These are phyloP conservation scores for Rhinogobio ventralis DNA, from an alignment of 2,797 vertebrate genomes.

Conservation along the genomic window DNA sequence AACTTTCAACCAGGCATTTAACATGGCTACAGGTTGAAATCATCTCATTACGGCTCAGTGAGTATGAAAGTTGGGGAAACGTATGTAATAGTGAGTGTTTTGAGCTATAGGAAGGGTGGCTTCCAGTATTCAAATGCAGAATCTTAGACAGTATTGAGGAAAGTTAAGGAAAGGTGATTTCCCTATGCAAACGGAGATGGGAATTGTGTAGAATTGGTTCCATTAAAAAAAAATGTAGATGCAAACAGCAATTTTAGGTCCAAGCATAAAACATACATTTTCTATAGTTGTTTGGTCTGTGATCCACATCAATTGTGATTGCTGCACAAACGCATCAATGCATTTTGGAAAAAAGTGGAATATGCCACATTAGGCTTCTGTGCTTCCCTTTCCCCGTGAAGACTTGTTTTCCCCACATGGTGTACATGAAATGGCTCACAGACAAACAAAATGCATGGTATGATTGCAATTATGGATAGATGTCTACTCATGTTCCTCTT, in stretches of 20 bases:
- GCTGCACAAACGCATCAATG: not conserved
- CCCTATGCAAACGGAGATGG: not conserved
- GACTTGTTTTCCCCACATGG: not conserved
- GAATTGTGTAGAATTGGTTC: not conserved
- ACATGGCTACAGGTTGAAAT: not conserved
- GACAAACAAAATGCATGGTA: not conserved
- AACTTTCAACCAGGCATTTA: constrained; percentile 19
- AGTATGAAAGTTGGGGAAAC: not conserved
- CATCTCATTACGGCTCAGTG: not conserved
- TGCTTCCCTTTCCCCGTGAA: not conserved
- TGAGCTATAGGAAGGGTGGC: not conserved
- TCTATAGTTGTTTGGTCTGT: not conserved
- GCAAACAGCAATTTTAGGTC: not conserved
- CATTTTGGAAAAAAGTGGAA: not conserved
- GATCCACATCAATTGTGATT: not conserved
- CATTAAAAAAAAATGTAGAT: not conserved
- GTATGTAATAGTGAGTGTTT: not conserved
- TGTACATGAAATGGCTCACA: not conserved
- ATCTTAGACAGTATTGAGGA: not conserved
- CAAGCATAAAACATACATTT: not conserved
- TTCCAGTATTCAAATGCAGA: not conserved
- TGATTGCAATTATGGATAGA: not conserved
- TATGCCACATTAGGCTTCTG: not conserved
- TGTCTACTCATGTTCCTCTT: not conserved
- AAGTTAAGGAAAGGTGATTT: not conserved